Base-by-base conservation (phyloP, 2,888 invertebrate genomes). In the Exocentrus adspersus region DNA sequence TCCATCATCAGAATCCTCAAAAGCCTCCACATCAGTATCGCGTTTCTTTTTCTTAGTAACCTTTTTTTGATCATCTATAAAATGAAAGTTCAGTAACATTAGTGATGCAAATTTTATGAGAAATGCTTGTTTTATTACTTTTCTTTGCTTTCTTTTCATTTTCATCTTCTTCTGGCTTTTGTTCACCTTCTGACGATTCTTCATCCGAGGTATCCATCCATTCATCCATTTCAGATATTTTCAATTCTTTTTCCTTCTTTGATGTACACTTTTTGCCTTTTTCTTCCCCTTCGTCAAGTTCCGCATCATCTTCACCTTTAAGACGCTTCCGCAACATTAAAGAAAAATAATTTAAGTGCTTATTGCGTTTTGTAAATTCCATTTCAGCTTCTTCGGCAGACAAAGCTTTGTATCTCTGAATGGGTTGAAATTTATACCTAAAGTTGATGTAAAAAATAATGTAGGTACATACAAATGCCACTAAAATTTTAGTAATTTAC, bases 341-440 rank as follows among this genome's bases (percentile, higher is more conserved):
- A 1, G 94, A 92, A 82, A 98, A 99, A 81, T 91, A 95, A 84
- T 99, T 99, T 85, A 98, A 88, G 54, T 96, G 94, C 79, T 96
- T 97, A 83, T 97, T 96, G 37, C 98, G 89, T 78, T 97, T 90
- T 69, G 91, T 94, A 82, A 97, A 99, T 80, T 98, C 96, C 77
- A 96, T 92, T 79, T 99, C 99, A 0, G 99, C 99, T 83, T 99
- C 98, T 82, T 99, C 99, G 0, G 95, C 95, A 7, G 96, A 96
- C 10, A 99, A 84, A 0, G 97, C 91, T 82, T 98, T 98, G 81
- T 98, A 98, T 53, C 92, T 86, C 75, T 94, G 92, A 60, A 93
- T 90, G 0, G 95, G 93, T 75, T 92, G 91, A 81, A 96, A 97
- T 79, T 95, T 95, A 81, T 95, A 95, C 89, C 89, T 89, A 74